Conservation (phyloP, 2,797 vertebrate genomes). For the Enteromius viviparus region DNA sequence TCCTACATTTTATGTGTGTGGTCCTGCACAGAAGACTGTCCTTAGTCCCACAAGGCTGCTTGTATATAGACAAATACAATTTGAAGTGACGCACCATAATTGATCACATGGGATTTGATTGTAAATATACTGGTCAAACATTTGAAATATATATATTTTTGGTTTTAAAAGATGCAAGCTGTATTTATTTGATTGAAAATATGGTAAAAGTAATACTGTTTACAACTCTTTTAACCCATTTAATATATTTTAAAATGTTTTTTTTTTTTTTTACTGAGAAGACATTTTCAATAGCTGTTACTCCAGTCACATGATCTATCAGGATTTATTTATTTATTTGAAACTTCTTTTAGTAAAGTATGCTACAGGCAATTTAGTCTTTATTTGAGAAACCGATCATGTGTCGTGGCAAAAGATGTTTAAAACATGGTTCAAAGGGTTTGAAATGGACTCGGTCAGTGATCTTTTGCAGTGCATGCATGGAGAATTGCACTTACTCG, state of each 20-base stretch:
- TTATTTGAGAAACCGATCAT: neutral
- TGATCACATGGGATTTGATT: neutral
- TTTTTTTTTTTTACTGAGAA: neutral
- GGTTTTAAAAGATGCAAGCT: neutral
- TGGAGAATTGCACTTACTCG: neutral
- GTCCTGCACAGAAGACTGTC: constrained; percentile 4
- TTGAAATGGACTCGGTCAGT: neutral
- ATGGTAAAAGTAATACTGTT: neutral
- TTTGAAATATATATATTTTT: neutral
- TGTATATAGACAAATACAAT: neutral
- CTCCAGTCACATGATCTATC: neutral
- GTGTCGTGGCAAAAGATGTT: neutral
- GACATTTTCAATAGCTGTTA: neutral
- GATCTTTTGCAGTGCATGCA: neutral
- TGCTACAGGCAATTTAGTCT: neutral
- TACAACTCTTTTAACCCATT: neutral
- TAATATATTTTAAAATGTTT: neutral
- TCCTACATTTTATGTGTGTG: constrained; percentile 26
- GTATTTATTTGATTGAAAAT: neutral
- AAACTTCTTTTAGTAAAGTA: neutral
- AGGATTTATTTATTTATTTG: neutral
- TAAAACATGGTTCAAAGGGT: neutral
- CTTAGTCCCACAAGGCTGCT: constrained; percentile 1
- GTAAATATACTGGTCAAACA: neutral
- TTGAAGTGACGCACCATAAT: neutral